These are phyloP conservation scores for Ficedula albicollis DNA, from an alignment of 2,797 vertebrate genomes.

Conservation along the genomic window DNA sequence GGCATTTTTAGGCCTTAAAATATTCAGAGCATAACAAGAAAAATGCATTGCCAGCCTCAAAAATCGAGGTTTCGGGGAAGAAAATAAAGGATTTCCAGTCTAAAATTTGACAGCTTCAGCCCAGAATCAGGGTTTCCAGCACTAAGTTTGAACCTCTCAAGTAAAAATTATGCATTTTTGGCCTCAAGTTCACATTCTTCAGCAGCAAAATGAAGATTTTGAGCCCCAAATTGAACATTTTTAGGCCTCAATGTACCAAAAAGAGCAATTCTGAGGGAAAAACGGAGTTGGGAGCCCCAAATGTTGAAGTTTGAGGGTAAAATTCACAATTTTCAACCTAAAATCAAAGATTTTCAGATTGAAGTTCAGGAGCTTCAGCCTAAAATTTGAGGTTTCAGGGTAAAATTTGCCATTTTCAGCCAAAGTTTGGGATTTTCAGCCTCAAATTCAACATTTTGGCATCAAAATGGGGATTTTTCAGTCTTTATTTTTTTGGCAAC, in stretches of 20 bases:
- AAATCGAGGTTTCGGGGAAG: background rate
- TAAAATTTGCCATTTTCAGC: background rate
- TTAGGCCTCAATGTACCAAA: background rate
- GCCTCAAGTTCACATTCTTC: background rate
- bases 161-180: background rate
- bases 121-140: background rate
- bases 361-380: background rate
- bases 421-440: too few species aligned
- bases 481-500: too few species aligned
- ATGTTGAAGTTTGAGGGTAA: background rate
- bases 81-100: background rate
- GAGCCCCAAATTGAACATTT: background rate
- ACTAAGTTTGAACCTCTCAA: background rate
- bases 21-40: background rate
- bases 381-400: background rate
- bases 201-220: too few species aligned
- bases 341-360: fast-evolving
- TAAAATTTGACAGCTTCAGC: background rate
- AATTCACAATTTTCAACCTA: background rate
- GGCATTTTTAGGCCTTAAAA: background rate
- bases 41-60: background rate
- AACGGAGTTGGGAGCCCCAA: background rate
- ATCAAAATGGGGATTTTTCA: background rate
- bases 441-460: background rate
- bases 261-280: background rate